These are phyloP conservation scores for Apis cerana DNA, from an alignment of 1,140 invertebrate genomes.

Conservation along the genomic window DNA sequence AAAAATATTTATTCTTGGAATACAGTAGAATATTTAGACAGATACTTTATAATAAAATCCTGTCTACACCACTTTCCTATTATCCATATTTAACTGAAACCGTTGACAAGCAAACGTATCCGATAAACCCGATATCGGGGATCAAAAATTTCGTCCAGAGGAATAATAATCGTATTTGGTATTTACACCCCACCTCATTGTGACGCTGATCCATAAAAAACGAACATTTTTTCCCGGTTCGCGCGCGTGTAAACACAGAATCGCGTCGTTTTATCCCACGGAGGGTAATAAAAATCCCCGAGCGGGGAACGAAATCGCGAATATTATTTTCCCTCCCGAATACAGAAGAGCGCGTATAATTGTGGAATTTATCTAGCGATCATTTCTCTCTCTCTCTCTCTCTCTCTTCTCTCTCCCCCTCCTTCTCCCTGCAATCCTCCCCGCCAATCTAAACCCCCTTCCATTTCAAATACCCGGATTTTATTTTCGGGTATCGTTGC, in stretches of 20 bases:
- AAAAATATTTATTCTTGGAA: too few relatives aligned
- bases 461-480: not conserved
- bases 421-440: not conserved
- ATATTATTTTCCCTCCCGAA: constrained; percentile 23
- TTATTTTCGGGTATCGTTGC: not conserved
- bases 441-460: not conserved
- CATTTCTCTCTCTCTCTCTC: not conserved
- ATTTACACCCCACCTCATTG: not conserved
- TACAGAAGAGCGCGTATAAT: not conserved
- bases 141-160: constrained; percentile 1
- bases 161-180: not conserved
- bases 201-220: not conserved
- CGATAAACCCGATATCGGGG: too few relatives aligned
- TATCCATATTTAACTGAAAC: not conserved
- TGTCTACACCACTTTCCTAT: not conserved
- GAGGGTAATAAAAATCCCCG: constrained; percentile 14
- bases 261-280: constrained; percentile 20
- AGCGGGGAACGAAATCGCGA: not conserved
- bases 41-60: not conserved
- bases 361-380: constrained; percentile 12
- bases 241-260: constrained; percentile 20
- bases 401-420: too few relatives aligned
- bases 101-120: not conserved
- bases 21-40: too few relatives aligned
- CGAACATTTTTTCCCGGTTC: not conserved